Percentiles rank a stretch among this genome's conserved stretches.
These are phyloP conservation scores for Gonatopus flavifemur DNA, from an alignment of 1,140 invertebrate species.

Conservation along the genomic window DNA sequence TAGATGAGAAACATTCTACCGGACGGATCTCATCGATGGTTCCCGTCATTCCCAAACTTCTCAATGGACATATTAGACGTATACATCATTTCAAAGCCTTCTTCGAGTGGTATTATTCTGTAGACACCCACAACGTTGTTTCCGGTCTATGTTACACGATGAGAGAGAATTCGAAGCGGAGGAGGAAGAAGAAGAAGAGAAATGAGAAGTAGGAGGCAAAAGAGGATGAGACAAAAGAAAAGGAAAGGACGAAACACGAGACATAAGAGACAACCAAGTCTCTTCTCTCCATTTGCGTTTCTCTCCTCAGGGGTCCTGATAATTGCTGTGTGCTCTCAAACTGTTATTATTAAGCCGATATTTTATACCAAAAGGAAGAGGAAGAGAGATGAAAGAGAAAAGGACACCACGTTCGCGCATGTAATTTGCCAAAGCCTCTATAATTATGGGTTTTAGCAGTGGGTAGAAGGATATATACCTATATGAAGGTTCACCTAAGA, in stretches of 20 bases:
- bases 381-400: too few relatives aligned
- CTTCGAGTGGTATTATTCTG: too few relatives aligned
- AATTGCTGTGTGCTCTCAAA: constrained; percentile 57
- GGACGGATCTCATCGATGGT: too few relatives aligned
- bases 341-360: constrained; percentile 60
- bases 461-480: too few relatives aligned
- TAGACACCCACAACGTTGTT: constrained; percentile 36
- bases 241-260: constrained; percentile 27
- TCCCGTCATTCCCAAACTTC: too few relatives aligned
- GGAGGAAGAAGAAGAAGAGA: constrained; percentile 17
- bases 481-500: too few relatives aligned
- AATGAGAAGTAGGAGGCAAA: constrained; percentile 25
- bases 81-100: too few relatives aligned
- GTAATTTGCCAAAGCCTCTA: constrained; percentile 58
- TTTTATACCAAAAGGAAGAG: constrained; percentile 59
- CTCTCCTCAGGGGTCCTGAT: constrained; percentile 50
- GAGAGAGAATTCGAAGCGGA: constrained; percentile 20
- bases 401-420: constrained; percentile 57
- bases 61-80: too few relatives aligned
- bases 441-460: constrained; percentile 59
- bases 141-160: constrained; percentile 8
- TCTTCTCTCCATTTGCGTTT: too few relatives aligned
- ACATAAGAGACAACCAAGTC: too few relatives aligned
- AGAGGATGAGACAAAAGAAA: constrained; percentile 26
- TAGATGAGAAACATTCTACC: too few relatives aligned